Evolutionary conservation across 2,888 invertebrate species (phyloP).

Genomic region (Papilio gigon): DNA sequence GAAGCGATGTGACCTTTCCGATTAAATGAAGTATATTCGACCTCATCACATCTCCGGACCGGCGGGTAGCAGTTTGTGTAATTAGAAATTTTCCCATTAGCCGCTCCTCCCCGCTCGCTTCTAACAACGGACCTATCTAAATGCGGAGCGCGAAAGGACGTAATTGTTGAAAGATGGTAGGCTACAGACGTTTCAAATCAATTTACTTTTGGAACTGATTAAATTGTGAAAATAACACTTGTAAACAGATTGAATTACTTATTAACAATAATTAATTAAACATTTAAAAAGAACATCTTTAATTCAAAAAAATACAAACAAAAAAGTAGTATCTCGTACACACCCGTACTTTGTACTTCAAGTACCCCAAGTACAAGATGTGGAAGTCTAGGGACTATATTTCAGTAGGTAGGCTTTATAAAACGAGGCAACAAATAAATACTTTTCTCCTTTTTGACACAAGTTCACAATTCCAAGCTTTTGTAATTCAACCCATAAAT

Average conservation of each 20-base stretch:
- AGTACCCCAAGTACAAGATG: too few species aligned
- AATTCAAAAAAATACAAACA: too few species aligned
- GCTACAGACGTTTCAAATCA: background rate
- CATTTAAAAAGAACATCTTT: too few species aligned
- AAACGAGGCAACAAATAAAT: background rate
- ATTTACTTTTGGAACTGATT: background rate
- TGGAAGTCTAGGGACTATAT: too few species aligned
- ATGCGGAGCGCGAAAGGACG: background rate
- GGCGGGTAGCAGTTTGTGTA: background rate
- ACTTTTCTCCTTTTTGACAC: background rate
- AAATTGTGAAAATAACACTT: background rate
- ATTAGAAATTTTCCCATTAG: slow-evolving; percentile 21
- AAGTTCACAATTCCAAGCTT: background rate
- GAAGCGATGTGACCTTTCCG: slow-evolving; percentile 3
- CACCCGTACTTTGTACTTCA: too few species aligned
- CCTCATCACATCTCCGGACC: background rate
- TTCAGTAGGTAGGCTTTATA: background rate
- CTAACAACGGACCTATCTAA: background rate
- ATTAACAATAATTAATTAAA: background rate
- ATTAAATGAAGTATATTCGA: background rate
- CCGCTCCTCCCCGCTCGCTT: background rate
- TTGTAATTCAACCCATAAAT: slow-evolving; percentile 13
- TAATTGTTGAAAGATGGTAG: slow-evolving; percentile 3
- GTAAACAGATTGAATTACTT: background rate
- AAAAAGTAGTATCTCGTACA: too few species aligned